Conservation (phyloP, 2,888 invertebrate genomes). For the Tridacna gigas region DNA sequence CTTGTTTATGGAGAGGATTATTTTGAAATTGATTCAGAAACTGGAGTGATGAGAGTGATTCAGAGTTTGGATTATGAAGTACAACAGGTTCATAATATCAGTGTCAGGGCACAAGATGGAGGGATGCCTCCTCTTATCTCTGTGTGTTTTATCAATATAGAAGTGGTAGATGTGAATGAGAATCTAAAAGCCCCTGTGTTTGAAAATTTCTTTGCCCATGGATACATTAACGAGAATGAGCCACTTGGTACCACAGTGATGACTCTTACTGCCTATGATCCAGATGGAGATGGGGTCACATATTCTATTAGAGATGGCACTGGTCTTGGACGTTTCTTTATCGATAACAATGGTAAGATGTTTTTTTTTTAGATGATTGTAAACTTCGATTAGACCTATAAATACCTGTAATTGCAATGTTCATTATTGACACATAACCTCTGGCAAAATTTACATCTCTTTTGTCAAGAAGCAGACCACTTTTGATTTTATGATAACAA, state of each 20-base stretch:
- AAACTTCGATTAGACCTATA: neutral
- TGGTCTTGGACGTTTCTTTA: conserved; percentile 95
- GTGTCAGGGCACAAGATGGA: conserved; percentile 93
- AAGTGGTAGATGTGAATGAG: conserved; percentile 96
- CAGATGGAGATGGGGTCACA: conserved; percentile 92
- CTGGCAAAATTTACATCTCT: too few species aligned
- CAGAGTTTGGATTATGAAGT: conserved; percentile 94
- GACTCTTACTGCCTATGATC: conserved; percentile 91
- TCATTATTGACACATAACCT: too few species aligned
- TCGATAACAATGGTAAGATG: conserved; percentile 93
- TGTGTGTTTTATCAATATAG: conserved; percentile 91
- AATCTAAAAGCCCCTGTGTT: conserved; percentile 94
- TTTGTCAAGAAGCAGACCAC: too few species aligned
- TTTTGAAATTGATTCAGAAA: conserved; percentile 93
- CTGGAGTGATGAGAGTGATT: conserved; percentile 94
- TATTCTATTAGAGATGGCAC: conserved; percentile 95
- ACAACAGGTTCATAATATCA: conserved; percentile 94
- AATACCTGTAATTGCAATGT: neutral
- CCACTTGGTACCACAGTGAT: conserved; percentile 92
- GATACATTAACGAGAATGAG: conserved; percentile 92
- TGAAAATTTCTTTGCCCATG: conserved; percentile 91
- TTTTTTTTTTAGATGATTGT: too few species aligned
- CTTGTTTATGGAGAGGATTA: conserved; percentile 84
- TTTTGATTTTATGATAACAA: too few species aligned
- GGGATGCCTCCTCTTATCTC: conserved; percentile 91